Evolutionary conservation across 2,888 invertebrate species (phyloP), one percentile per base, ranked within the genome.

Genomic region (Acrobasis consociella): DNA sequence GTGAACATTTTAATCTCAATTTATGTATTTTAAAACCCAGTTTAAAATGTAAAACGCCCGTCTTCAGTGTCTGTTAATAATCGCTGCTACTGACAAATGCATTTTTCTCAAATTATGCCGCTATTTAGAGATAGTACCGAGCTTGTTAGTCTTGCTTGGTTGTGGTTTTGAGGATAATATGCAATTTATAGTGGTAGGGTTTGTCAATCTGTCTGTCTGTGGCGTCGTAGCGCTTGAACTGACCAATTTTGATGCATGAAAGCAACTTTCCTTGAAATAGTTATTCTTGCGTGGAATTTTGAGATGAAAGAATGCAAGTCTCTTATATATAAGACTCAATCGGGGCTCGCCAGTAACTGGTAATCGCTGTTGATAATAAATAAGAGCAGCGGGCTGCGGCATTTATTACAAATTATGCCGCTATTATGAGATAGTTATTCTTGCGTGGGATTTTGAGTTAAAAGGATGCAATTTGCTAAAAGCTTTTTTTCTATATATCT

Each of bases 91-190:
- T 39, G 55, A 56, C 22, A 56, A 56, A 42, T 42, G 22, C 16
- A 39, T 56, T 56, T 56, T 22, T 56, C 56, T 56, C 42, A 56
- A 56, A 56, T 46, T 22, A 42, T 56, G 56, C 17, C 17, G 56
- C 56, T 11, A 56, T 56, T 56, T 46, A 1, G 55, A 39, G 39
- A 39, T n/a, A n/a, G n/a, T n/a, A n/a, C n/a, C n/a, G n/a, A n/a
- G n/a, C n/a, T 39, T 31, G 38, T 55, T 55, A 39, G 38, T 52
- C 52, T 31, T 31, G 52, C 50, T 7, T n/a, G 9, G 39, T n/a
- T n/a, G n/a, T n/a, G 10, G 10, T 55, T 55, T 55, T 9, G 22
- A 22, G 39, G 46, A 42, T 46, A 56, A n/a, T 22, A 46, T 22
- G 56, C 46, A 56, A 56, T 56, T 56, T 39, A n/a, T n/a, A n/a